Evolutionary conservation across 2,888 invertebrate genomes (phyloP).

Genomic region (Cephonodes hylas): DNA sequence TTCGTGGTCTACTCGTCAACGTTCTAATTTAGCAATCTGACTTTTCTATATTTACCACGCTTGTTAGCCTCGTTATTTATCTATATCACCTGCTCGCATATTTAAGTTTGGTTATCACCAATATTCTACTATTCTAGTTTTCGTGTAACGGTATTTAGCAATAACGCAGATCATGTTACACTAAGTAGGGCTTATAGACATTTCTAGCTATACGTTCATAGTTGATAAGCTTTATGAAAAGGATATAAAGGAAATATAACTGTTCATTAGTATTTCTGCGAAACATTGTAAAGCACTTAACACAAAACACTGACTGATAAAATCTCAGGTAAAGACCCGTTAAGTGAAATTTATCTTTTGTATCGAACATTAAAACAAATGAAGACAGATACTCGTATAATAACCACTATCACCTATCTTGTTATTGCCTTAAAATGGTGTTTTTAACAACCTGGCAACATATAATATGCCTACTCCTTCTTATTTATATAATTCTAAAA

Average conservation of each 20-base stretch:
- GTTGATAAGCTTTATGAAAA: too few relatives aligned
- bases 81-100: background rate
- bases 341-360: background rate
- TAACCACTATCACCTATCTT: background rate
- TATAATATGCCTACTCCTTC: too few relatives aligned
- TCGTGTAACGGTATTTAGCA: background rate
- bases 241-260: background rate
- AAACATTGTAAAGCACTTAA: conserved; percentile 4
- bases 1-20: background rate
- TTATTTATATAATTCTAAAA: too few relatives aligned
- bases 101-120: background rate
- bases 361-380: background rate
- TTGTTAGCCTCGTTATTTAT: conserved; percentile 7
- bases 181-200: too few relatives aligned
- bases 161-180: background rate
- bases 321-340: background rate
- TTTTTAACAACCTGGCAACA: too few relatives aligned
- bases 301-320: background rate
- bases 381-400: background rate
- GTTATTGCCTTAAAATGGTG: background rate
- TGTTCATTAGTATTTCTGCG: background rate
- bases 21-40: background rate
- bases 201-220: too few relatives aligned
- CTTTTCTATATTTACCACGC: conserved; percentile 8
- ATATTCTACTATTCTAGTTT: background rate